A percentile compares a stretch with the other conserved stretches of the same genome.
phyloP scores from a whole-genome alignment of 2,797 vertebrate species.

The Coreius guichenoti region DNA sequence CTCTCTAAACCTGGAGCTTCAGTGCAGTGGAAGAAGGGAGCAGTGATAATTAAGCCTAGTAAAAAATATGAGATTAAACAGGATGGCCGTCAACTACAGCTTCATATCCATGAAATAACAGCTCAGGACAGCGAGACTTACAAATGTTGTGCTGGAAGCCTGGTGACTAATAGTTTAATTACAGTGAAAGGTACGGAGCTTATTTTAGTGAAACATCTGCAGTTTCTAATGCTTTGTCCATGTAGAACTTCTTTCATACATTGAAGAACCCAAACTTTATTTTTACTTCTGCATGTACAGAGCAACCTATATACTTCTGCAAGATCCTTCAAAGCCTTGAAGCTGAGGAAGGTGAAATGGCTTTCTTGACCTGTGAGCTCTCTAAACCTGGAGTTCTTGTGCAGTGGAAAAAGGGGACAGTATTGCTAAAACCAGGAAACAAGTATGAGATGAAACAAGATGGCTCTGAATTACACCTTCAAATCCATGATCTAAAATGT shows the following conservation, averaged over 20 bases:
- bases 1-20: conserved; percentile 71
- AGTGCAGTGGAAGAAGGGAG: conserved; percentile 78
- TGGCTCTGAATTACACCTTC: conserved; percentile 52
- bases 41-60: conserved; percentile 71
- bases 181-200: conserved; percentile 38
- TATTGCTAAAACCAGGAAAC: conserved; percentile 75
- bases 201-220: conserved; percentile 41
- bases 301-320: conserved; percentile 49
- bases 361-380: conserved; percentile 81
- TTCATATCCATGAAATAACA: conserved; percentile 80
- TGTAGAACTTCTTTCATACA: conserved; percentile 29
- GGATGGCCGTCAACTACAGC: conserved; percentile 73
- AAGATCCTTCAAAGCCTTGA: conserved; percentile 77
- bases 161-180: conserved; percentile 62
- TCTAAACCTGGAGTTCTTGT: conserved; percentile 71
- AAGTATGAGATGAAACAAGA: conserved; percentile 54
- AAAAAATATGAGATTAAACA: conserved; percentile 76
- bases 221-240: conserved; percentile 16
- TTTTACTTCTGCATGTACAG: background rate
- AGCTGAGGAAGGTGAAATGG: conserved; percentile 78
- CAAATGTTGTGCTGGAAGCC: conserved; percentile 71
- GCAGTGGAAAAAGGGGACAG: conserved; percentile 84
- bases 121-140: conserved; percentile 85
- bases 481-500: conserved; percentile 53
- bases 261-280: background rate